Percentiles rank a stretch among this genome's conserved stretches.
These are phyloP conservation scores for Huso huso DNA, from an alignment of 2,797 vertebrate species.

Conservation along the genomic window DNA sequence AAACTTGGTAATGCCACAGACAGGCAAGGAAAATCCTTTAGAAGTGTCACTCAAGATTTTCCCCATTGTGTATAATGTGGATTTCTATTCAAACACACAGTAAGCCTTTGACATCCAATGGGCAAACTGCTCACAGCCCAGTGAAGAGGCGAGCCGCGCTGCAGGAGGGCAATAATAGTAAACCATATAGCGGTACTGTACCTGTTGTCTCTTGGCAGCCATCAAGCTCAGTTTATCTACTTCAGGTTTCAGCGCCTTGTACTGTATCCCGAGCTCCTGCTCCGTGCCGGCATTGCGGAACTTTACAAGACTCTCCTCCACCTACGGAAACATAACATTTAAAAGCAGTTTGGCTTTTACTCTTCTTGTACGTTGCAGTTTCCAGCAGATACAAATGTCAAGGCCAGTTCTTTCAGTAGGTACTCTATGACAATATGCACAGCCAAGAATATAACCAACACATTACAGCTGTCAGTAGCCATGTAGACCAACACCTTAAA, in stretches of 20 bases:
- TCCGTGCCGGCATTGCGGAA: slow-evolving; percentile 89
- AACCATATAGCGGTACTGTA: slow-evolving; percentile 42
- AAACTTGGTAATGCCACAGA: no score
- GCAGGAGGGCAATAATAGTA: slow-evolving; percentile 37
- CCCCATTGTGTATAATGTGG: not conserved
- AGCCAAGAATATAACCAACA: not conserved
- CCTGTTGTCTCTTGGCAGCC: slow-evolving; percentile 97
- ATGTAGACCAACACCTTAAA: no score
- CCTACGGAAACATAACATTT: slow-evolving; percentile 52
- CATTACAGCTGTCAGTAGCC: no score
- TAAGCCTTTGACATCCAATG: slow-evolving; percentile 38
- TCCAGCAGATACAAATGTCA: slow-evolving; percentile 8
- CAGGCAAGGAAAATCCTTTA: no score
- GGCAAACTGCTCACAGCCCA: slow-evolving; percentile 2
- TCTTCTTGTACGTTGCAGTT: slow-evolving; percentile 3
- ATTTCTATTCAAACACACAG: slow-evolving; percentile 13
- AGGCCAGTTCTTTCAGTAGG: no score
- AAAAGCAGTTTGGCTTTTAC: slow-evolving; percentile 15
- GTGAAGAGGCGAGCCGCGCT: not conserved
- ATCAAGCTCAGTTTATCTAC: slow-evolving; percentile 96
- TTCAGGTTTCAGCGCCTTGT: slow-evolving; percentile 94
- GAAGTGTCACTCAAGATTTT: not conserved
- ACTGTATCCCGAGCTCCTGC: slow-evolving; percentile 94
- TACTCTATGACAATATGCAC: not conserved
- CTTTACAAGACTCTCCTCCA: slow-evolving; percentile 89